Conservation (phyloP, 2,888 invertebrate genomes). For the Lomographa bimaculata region DNA sequence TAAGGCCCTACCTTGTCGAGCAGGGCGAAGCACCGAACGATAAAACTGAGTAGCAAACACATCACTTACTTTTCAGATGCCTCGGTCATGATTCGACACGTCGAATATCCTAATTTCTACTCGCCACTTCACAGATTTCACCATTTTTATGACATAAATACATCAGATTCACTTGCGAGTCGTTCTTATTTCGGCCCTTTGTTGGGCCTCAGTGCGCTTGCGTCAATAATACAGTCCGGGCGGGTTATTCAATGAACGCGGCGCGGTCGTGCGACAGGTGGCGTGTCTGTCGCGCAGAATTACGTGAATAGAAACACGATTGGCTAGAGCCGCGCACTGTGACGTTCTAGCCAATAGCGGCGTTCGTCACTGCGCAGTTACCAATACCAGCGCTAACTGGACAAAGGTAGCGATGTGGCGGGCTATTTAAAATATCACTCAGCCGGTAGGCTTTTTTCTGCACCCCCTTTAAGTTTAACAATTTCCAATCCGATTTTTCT, state of each 20-base stretch:
- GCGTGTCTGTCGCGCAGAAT: slow-evolving; percentile 67
- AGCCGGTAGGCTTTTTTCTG: slow-evolving; percentile 38
- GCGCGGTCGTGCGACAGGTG: slow-evolving; percentile 73
- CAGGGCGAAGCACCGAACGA: slow-evolving; percentile 63
- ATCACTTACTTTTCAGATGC: slow-evolving; percentile 94
- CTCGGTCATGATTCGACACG: slow-evolving; percentile 95
- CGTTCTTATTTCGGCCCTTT: slow-evolving; percentile 81
- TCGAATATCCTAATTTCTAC: slow-evolving; percentile 92
- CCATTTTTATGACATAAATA: slow-evolving; percentile 92
- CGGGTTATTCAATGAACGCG: slow-evolving; percentile 77
- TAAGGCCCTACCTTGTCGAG: slow-evolving; percentile 68
- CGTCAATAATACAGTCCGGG: slow-evolving; percentile 76
- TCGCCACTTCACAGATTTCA: slow-evolving; percentile 91
- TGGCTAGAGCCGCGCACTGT: slow-evolving; percentile 45
- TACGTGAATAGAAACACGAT: slow-evolving; percentile 43
- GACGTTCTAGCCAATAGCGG: slow-evolving; percentile 55
- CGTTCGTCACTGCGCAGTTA: slow-evolving; percentile 34
- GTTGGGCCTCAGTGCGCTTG: slow-evolving; percentile 82
- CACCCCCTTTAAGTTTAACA: slow-evolving; percentile 21
- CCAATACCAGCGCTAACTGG: slow-evolving; percentile 53
- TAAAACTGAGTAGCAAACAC: slow-evolving; percentile 59
- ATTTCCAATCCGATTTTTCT: slow-evolving; percentile 16
- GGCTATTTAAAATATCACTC: slow-evolving; percentile 52
- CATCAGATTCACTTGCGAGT: slow-evolving; percentile 84
- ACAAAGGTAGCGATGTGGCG: slow-evolving; percentile 47